phyloP scores from a whole-genome alignment of 2,797 vertebrate genomes.

The Coluber constrictor region DNA sequence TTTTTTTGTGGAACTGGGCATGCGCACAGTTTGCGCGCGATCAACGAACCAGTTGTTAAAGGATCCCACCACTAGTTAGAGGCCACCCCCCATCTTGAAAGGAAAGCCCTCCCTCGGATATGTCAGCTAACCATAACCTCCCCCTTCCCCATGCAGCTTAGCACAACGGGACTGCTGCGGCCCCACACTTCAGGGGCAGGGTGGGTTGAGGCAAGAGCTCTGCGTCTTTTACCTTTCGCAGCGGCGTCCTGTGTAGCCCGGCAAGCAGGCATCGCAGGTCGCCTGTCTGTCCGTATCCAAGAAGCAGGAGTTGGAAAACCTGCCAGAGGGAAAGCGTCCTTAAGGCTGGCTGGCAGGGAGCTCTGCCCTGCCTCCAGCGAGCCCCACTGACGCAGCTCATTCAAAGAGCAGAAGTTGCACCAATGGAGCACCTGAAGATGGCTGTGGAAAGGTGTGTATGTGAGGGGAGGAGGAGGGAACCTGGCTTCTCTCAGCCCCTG shows the following conservation, averaged over 20 bases:
- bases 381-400: background rate
- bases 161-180: background rate
- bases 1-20: too few relatives aligned
- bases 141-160: too few relatives aligned
- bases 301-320: conserved; percentile 93
- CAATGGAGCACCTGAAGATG: background rate
- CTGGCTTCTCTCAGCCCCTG: background rate
- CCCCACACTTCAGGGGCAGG: background rate
- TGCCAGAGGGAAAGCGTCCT: conserved; percentile 38
- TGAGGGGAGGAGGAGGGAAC: background rate
- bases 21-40: too few relatives aligned
- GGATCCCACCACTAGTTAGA: too few relatives aligned
- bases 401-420: background rate
- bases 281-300: conserved; percentile 88
- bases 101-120: background rate
- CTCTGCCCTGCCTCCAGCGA: background rate
- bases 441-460: background rate
- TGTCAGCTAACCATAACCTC: background rate
- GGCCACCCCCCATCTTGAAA: background rate
- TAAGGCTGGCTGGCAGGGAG: background rate
- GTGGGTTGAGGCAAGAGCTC: background rate
- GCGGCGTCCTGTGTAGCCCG: conserved; percentile 87
- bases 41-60: too few relatives aligned
- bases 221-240: conserved; percentile 82
- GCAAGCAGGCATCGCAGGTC: conserved; percentile 87